Base-by-base conservation (phyloP, 1,140 invertebrate species). In the Euwallacea fornicatus region DNA sequence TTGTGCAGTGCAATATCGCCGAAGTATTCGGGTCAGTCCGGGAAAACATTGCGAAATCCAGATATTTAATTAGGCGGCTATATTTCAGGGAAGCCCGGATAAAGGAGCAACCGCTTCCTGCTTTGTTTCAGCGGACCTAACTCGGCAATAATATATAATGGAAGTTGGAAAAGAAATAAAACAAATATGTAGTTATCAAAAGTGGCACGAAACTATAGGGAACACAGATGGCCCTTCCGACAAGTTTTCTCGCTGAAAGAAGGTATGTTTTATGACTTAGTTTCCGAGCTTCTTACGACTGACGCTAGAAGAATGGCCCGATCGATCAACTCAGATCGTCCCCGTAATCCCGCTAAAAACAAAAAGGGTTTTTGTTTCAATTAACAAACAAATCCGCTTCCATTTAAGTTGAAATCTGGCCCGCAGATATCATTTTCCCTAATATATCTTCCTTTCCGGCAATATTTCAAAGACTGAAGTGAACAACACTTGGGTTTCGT, bases 361-460 rank as follows among this genome's bases (percentile, higher is more conserved):
- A 33, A 33, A 33, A 33, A 33, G 21, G 21, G 21, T 33, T 33
- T 33, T 33, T 33, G 21, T 15, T 56, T 56, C 42, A 61, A 61
- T 61, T 61, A 61, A 61, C 43, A 61, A 61, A 43, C 33, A 43
- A 61, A 61, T 61, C 42, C 42, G 16, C 10, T 6, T 11, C 59
- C 11, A 42, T 61, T 43, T 61, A 11, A n/a, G 11, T n/a, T 54
- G 44, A 69, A 63, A 63, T 69, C 68, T 55, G 59, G 59, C 46
- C 42, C 42, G 62, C 61, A 65, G 69, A 59, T 71, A 65, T 65
- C 54, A 71, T 71, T 56, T 71, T 58, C 15, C 61, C n/a, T 58
- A 58, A 66, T 71, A 71, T 71, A 71, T 71, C 69, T 71, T 71
- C 65, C 69, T 71, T 71, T 65, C 46, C 42, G 33, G 69, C 61